These are phyloP conservation scores for Pan paniscus DNA, from an alignment of 2,113 vertebrate species.

Conservation along the genomic window DNA sequence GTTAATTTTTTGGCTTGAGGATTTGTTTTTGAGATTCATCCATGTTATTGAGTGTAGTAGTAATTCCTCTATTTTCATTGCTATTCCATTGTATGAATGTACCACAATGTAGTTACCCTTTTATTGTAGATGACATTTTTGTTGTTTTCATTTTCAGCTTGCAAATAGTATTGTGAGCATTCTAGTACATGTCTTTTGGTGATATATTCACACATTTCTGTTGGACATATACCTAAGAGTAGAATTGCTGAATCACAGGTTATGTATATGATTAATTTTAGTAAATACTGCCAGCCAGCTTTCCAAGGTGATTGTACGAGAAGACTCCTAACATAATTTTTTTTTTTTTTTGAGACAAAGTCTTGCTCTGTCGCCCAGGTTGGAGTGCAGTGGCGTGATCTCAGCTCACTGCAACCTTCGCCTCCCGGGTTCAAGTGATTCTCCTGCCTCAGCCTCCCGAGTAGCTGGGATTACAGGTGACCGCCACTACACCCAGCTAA, in stretches of 20 bases:
- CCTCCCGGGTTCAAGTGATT: too few relatives aligned
- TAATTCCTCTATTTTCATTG: conserved; percentile 38
- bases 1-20: conserved; percentile 12
- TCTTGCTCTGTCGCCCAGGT: too few relatives aligned
- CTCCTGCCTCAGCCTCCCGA: too few relatives aligned
- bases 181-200: conserved; percentile 11
- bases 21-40: conserved; percentile 21
- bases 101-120: neutral
- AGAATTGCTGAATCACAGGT: neutral
- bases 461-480: too few relatives aligned
- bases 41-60: neutral
- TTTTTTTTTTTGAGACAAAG: too few relatives aligned
- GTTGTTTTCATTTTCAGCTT: neutral
- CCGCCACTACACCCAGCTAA: too few relatives aligned
- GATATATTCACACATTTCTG: neutral
- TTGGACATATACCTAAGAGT: neutral
- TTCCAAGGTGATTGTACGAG: neutral
- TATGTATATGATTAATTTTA: neutral
- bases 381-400: too few relatives aligned
- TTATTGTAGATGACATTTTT: conserved; percentile 5
- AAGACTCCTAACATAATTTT: neutral
- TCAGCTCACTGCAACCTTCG: too few relatives aligned
- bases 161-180: neutral
- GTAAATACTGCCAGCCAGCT: neutral
- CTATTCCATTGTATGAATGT: neutral